Base-by-base conservation (phyloP, 2,888 invertebrate species). In the Drosophila subquinaria region DNA sequence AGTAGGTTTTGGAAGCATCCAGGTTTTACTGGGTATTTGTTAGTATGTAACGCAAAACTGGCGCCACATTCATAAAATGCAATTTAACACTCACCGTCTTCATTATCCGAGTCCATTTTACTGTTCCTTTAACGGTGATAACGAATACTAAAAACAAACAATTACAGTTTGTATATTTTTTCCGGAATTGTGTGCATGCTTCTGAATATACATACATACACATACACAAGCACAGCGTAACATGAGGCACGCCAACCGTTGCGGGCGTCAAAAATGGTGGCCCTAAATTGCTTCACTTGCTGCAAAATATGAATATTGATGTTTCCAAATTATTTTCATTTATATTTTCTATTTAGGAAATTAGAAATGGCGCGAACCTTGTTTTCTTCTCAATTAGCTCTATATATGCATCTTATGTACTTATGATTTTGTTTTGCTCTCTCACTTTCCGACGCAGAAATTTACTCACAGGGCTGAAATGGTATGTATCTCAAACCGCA, bases 391-490 rank as follows among this genome's bases (percentile, higher is more conserved):
- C 70, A 75, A 76, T 76, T 75, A 76, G 69, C 35, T 59, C 20
- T 59, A 45, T 69, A 30, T 69, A 43, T 60, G 8, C 50, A 33
- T 11, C 50, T 40, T 67, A 76, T 69, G 47, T 76, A 66, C 52
- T 79, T 69, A 56, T 43, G 35, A 65, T 66, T 68, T 53, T 64
- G 73, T 81, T 64, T 48, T 64, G 62, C 43, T 76, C 68, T 68
- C 70, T 67, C 74, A 42, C 9, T 68, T 68, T 55, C 42, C 5
- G 47, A 65, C 30, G 42, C 55, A 56, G 33, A 20, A 73, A 38
- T 69, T 56, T 80, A 60, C 60, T 79, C 75, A 45, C 60, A 68
- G 76, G 76, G 79, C 38, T 69, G 76, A 64, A 99, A 61, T 99
- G 13, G 20, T 10, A 27, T 48, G 23, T 36, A 42, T 17, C 27